These are phyloP conservation scores for Peucedramus taeniatus DNA, from an alignment of 2,113 vertebrate species.

Conservation along the genomic window DNA sequence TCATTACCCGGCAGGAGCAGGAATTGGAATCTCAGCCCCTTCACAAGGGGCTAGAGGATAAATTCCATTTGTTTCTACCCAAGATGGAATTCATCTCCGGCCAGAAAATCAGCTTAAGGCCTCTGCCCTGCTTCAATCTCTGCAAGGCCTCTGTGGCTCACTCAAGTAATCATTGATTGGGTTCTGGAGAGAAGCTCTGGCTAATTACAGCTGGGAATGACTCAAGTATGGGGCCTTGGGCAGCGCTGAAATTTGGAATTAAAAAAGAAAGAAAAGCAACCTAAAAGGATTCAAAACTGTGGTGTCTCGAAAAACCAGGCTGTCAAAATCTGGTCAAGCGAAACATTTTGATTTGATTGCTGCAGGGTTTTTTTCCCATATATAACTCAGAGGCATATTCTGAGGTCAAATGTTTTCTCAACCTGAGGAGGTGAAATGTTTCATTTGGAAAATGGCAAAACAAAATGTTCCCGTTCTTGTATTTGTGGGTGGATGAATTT, in stretches of 20 bases:
- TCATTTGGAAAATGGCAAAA: background rate
- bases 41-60: background rate
- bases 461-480: background rate
- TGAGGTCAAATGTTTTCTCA: background rate
- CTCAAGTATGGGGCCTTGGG: background rate
- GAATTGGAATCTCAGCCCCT: background rate
- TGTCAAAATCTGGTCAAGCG: background rate
- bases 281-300: background rate
- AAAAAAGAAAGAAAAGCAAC: background rate
- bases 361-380: background rate
- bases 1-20: background rate
- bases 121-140: background rate
- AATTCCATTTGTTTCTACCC: background rate
- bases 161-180: constrained; percentile 21
- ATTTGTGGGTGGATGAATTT: background rate
- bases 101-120: constrained; percentile 32
- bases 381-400: background rate
- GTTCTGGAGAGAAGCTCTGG: constrained; percentile 2
- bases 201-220: constrained; percentile 33
- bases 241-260: background rate
- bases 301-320: background rate
- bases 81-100: constrained; percentile 1
- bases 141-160: background rate
- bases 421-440: background rate
- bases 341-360: background rate